Evolutionary conservation across 2,888 invertebrate species (phyloP), one percentile per base, ranked within the genome.

Genomic region (Hydropsyche betteni): DNA sequence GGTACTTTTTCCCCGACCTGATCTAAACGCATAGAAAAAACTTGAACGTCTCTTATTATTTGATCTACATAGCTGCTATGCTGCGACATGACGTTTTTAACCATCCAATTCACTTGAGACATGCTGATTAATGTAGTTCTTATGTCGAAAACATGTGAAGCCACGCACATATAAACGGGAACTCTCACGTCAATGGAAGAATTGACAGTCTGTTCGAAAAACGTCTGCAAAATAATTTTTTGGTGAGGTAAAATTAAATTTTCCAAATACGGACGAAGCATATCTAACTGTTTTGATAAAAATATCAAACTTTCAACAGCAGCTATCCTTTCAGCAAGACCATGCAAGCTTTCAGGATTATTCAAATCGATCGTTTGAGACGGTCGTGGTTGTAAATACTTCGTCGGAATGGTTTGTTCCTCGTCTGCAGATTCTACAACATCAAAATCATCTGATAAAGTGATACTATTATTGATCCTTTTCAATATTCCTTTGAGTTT

Each of bases 241-340:
- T 92, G 91, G 79, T 92, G 92, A 34, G 90, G 88, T 0, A 93
- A 92, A 33, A 97, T 90, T 77, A 97, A 89, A 77, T 93, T 91
- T 83, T 97, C 95, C 81, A 98, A 88, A 83, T 96, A 96, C 4
- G 93, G 91, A 78, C 94, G 94, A 33, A 99, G 85, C 72, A 91
- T 89, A 81, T 95, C 93, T 81, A 95, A 93, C 84, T 99, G 98
- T 80, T 92, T 92, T 0, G 95, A 91, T 80, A 99, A 88, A 84
- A 97, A 97, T 80, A 96, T 91, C 0, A 96, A 89, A 80, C 98
- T 98, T 85, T 99, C 98, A 0, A 96, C 94, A 0, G 94, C 98
- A 0, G 97, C 95, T 16, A 97, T 91, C 77, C 98, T 88, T 82
- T 97, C 95, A 0, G 92, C 88, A 38, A 98, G 84, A 0, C 97